Evolutionary conservation across 1,140 invertebrate species (phyloP).

Genomic region (Drosophila tristis): DNA sequence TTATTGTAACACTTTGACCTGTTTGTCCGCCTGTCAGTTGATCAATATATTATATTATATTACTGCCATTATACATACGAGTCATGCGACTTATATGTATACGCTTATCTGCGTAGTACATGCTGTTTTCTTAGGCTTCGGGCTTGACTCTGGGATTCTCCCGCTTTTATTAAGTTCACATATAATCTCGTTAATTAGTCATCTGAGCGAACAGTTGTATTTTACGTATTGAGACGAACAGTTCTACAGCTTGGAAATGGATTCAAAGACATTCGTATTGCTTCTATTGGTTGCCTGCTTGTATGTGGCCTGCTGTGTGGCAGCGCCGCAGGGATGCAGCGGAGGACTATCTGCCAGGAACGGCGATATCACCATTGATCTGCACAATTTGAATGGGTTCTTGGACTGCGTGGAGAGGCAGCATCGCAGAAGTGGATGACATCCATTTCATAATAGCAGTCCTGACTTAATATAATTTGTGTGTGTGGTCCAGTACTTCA

Average conservation of each 20-base stretch:
- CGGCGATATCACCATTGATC: slow-evolving; percentile 50
- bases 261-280: slow-evolving; percentile 8
- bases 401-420: slow-evolving; percentile 43
- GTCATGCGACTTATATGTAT: background rate
- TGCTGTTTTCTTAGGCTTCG: slow-evolving; percentile 17
- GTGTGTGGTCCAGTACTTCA: no score
- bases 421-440: slow-evolving; percentile 42
- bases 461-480: no score
- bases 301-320: slow-evolving; percentile 4
- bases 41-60: background rate
- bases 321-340: slow-evolving; percentile 42
- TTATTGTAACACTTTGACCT: slow-evolving; percentile 10
- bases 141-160: slow-evolving; percentile 61
- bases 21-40: slow-evolving; percentile 16
- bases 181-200: slow-evolving; percentile 41
- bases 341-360: slow-evolving; percentile 42
- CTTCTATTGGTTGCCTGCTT: slow-evolving; percentile 25
- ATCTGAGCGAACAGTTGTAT: slow-evolving; percentile 26
- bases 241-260: slow-evolving; percentile 29
- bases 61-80: background rate
- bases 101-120: slow-evolving; percentile 16
- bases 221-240: slow-evolving; percentile 21
- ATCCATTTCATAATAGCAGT: no score
- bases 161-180: slow-evolving; percentile 33
- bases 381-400: slow-evolving; percentile 16